Evolutionary conservation across 2,113 vertebrate genomes (phyloP), one percentile per base, ranked within the genome.

Genomic region (Barbus barbus): DNA sequence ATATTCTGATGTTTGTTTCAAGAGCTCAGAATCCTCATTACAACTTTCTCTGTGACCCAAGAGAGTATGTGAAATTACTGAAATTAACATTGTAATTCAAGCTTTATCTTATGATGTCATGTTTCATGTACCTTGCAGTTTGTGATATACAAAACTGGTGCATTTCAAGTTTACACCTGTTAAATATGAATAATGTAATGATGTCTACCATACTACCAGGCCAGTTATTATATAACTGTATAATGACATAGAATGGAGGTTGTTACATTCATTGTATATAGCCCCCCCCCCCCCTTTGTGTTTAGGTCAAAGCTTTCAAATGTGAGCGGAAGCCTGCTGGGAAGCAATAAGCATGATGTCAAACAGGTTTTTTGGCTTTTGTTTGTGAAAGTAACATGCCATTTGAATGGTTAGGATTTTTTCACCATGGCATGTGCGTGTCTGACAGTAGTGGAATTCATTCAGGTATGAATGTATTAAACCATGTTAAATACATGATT

Each of bases 351-450:
- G 71, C 79, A 77, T 81, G 84, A 41, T 28, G 76, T 63, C n/a
- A 63, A 56, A 81, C 84, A 41, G 26, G 81, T 53, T 58, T 36
- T 46, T 41, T 13, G 63, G 24, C 48, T 14, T 79, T 16, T n/a
- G 53, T 51, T 22, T 69, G 58, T 28, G 20, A 56, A 22, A 9
- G 13, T 8, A 28, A 73, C 14, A 73, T 71, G 7, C 56, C 9
- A 74, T 41, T 26, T 63, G 38, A 88, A 88, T 81, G 51, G 1
- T 58, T 60, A 22, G 20, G 11, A 85, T 83, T 77, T 76, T 84
- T 51, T 84, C 4, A 26, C 41, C 3, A 24, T 51, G 79, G 33
- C 9, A 78, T 36, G 61, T 14, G 65, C 18, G 26, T 65, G 24
- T 60, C 67, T 77, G 22, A 26, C 63, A 38, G 60, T 18, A 20